phyloP scores from a whole-genome alignment of 2,888 invertebrate genomes.

The Aquatica leii region DNA sequence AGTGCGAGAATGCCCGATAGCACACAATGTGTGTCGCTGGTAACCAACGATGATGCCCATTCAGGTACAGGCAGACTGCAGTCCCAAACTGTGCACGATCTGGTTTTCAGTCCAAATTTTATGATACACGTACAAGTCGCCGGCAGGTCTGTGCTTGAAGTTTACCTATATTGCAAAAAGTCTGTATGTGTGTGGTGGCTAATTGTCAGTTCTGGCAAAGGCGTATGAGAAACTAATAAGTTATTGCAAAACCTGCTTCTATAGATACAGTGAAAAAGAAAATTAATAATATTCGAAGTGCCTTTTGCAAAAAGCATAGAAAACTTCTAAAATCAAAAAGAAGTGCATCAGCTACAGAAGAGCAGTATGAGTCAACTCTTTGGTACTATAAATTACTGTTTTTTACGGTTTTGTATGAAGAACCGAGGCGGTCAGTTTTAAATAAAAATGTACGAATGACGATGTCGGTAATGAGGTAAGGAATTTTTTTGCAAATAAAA shows the following conservation, averaged over 20 bases:
- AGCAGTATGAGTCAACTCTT: too few relatives aligned
- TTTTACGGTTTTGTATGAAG: too few relatives aligned
- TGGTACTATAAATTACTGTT: too few relatives aligned
- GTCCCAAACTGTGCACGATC: not conserved
- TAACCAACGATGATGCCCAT: not conserved
- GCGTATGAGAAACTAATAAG: not conserved
- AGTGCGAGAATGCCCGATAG: too few relatives aligned
- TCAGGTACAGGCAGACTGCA: slow-evolving; percentile 1
- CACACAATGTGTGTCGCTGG: too few relatives aligned
- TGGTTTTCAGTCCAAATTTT: not conserved
- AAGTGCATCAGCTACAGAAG: too few relatives aligned
- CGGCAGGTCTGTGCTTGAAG: not conserved
- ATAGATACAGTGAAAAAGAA: slow-evolving; percentile 9
- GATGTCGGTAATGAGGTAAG: too few relatives aligned
- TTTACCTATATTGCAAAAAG: not conserved
- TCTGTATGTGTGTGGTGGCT: not conserved
- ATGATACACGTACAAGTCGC: not conserved
- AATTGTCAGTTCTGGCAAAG: not conserved
- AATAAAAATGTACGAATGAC: too few relatives aligned
- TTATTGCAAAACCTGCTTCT: slow-evolving; percentile 3
- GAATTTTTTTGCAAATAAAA: too few relatives aligned
- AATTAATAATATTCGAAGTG: slow-evolving; percentile 1
- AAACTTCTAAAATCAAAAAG: not conserved
- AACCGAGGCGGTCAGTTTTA: too few relatives aligned
- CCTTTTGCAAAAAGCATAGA: not conserved